Evolutionary conservation across 2,113 vertebrate species (phyloP), one percentile per base, ranked within the genome.

Genomic region (Xerus inauris): DNA sequence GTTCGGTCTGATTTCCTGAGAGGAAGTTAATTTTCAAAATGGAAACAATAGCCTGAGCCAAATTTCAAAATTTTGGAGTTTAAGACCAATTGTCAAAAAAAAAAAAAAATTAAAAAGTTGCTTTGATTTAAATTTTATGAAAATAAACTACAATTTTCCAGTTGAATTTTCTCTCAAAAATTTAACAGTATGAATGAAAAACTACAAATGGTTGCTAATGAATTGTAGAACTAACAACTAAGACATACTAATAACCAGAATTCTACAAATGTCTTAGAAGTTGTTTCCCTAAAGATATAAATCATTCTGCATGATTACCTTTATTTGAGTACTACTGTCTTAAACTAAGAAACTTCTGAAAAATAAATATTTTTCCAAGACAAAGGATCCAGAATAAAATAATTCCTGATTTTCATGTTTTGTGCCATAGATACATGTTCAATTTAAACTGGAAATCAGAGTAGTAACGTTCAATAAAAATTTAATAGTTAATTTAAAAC

Each of bases 401-500:
- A 45, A 84, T 49, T 87, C 7, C n/a, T 92, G 42, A 57, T 77
- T 40, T 96, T 94, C 30, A 59, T 65, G 54, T 71, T 75, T 64
- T 57, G 6, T 84, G 9, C 11, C 6, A 57, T 30, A 40, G 17
- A 94, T 86, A 42, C n/a, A 57, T 38, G 32, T 82, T 35, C 42
- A 19, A 32, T 40, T 86, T 95, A 72, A 35, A 72, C 0, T 72
- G 3, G 9, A 67, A 77, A 26, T 90, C 76, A 84, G 83, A 94
- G 3, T 32, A 47, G 10, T 75, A 77, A 79, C 69, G 72, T 17
- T 82, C 26, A 65, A 65, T 28, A 45, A 83, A 79, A 92, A 45
- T n/a, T 69, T 75, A 73, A 77, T 30, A 77, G 54, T 59, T 92
- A 67, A 64, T 75, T 87, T 94, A 59, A 92, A 92, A 89, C 5